Conservation (phyloP, 2,888 invertebrate species). For the Scaptomyza polygonia region DNA sequence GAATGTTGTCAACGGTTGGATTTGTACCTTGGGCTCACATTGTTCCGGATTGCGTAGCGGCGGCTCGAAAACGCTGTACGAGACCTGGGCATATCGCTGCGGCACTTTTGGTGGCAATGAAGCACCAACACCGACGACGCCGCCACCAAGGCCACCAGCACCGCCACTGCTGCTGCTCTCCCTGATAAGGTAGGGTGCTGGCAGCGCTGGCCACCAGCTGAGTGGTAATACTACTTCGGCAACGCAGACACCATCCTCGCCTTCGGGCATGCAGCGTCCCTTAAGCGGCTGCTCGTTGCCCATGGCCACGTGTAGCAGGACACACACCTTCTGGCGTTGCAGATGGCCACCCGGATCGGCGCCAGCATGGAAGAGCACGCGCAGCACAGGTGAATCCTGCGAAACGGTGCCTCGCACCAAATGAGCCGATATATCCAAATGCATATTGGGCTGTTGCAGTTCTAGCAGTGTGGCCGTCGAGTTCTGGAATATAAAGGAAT, state of each 20-base stretch:
- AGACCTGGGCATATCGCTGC: conserved; percentile 91
- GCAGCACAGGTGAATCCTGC: conserved; percentile 94
- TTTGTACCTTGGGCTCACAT: conserved; percentile 91
- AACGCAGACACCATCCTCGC: conserved; percentile 96
- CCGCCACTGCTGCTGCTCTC: conserved; percentile 85
- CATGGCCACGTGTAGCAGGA: conserved; percentile 90
- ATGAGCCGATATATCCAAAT: conserved; percentile 96
- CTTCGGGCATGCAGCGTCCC: conserved; percentile 96
- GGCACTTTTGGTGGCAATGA: conserved; percentile 86
- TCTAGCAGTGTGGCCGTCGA: conserved; percentile 86
- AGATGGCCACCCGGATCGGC: conserved; percentile 92
- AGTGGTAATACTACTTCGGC: conserved; percentile 95
- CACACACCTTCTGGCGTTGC: conserved; percentile 92
- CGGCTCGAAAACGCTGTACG: conserved; percentile 95
- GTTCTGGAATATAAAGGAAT: conserved; percentile 81
- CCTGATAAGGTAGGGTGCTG: conserved; percentile 86
- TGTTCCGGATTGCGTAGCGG: conserved; percentile 88
- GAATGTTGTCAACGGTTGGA: conserved; percentile 88
- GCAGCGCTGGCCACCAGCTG: conserved; percentile 94
- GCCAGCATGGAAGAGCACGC: conserved; percentile 96
- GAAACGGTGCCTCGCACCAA: conserved; percentile 94
- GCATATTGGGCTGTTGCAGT: conserved; percentile 88
- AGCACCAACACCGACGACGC: neutral
- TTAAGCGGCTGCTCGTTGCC: conserved; percentile 88
- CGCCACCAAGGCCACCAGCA: neutral